Conservation (phyloP, 1,140 invertebrate species). For the Cephus cinctus region DNA sequence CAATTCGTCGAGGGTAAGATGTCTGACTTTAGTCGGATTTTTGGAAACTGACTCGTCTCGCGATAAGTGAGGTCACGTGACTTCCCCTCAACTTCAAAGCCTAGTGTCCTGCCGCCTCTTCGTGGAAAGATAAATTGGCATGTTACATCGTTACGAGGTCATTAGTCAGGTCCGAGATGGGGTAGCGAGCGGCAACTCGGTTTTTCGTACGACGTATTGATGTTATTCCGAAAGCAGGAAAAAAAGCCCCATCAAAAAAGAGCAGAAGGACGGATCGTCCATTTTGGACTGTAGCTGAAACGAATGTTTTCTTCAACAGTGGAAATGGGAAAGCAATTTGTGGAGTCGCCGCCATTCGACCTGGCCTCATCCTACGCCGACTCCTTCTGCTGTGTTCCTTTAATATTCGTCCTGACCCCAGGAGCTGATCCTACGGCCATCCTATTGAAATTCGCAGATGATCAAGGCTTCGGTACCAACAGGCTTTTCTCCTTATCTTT, state of each 20-base stretch:
- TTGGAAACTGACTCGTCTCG: no score
- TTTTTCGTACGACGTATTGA: no score
- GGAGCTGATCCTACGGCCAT: constrained; percentile 89
- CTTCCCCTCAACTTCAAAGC: no score
- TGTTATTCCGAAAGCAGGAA: no score
- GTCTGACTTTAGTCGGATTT: no score
- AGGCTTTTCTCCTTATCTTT: constrained; percentile 84
- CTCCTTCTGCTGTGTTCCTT: constrained; percentile 78
- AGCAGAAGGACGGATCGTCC: not conserved
- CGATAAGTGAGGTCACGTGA: no score
- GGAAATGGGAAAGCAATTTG: constrained; percentile 68
- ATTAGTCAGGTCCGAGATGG: no score
- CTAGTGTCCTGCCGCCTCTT: no score
- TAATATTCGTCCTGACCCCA: constrained; percentile 89
- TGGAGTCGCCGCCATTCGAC: constrained; percentile 89
- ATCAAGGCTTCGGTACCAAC: constrained; percentile 82
- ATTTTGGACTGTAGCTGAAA: not conserved
- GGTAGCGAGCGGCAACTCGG: no score
- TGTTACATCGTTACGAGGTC: no score
- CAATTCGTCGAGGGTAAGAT: constrained; percentile 70
- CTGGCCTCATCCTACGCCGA: constrained; percentile 79
- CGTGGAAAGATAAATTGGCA: no score
- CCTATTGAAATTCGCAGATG: constrained; percentile 84
- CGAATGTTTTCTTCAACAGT: constrained; percentile 17
- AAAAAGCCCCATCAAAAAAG: not conserved